These are phyloP conservation scores for Sminthurinus aureus DNA, from an alignment of 2,888 invertebrate genomes.

Conservation along the genomic window DNA sequence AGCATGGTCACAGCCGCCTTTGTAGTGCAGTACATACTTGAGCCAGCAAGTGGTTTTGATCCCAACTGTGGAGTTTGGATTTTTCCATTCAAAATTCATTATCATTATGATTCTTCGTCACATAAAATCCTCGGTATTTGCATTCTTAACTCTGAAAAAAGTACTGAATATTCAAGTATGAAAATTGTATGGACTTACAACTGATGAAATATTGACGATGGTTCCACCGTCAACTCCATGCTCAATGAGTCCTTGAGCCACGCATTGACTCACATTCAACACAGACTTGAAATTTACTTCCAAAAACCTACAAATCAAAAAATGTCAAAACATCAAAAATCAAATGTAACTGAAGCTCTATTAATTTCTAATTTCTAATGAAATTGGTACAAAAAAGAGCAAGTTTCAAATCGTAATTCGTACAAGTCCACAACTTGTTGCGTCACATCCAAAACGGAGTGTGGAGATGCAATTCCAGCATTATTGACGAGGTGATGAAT, in stretches of 20 bases:
- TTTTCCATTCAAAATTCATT: too few relatives aligned
- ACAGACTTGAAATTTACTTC: slow-evolving; percentile 24
- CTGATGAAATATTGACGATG: slow-evolving; percentile 27
- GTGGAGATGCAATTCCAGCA: slow-evolving; percentile 73
- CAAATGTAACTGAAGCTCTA: background rate
- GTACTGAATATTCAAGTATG: background rate
- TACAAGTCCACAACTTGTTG: slow-evolving; percentile 6
- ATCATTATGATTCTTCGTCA: background rate
- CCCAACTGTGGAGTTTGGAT: too few relatives aligned
- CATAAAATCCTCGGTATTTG: background rate
- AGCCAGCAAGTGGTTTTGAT: background rate
- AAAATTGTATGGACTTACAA: slow-evolving; percentile 12
- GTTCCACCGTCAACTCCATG: slow-evolving; percentile 23
- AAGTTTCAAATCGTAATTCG: background rate
- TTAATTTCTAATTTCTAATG: background rate
- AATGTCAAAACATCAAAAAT: too few relatives aligned
- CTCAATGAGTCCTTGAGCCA: slow-evolving; percentile 12
- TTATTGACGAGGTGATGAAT: slow-evolving; percentile 90
- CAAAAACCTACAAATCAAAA: background rate
- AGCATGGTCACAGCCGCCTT: slow-evolving; percentile 35
- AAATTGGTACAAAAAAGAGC: background rate
- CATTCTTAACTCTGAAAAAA: background rate
- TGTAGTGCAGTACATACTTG: slow-evolving; percentile 22
- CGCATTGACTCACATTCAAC: slow-evolving; percentile 4
- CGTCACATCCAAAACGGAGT: background rate